Base-by-base conservation (phyloP, 2,113 vertebrate species). In the Fulica atra region DNA sequence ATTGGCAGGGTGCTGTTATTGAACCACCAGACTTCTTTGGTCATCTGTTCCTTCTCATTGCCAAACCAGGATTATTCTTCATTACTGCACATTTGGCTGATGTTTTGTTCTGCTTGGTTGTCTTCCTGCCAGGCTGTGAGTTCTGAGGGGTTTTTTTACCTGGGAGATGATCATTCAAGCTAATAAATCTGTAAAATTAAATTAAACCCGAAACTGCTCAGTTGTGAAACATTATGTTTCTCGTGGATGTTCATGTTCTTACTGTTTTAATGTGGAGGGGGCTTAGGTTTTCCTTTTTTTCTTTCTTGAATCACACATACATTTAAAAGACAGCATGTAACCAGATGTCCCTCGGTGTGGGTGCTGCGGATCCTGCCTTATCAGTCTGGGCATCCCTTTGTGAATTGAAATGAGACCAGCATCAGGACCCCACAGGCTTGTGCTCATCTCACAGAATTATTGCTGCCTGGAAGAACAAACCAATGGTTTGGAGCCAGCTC, bases 161-260 rank as follows among this genome's bases (percentile, higher is more conserved):
- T 83, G 54, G 56, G 51, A 86, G 20, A 51, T 63, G 60, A 70
- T 81, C 88, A 71, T 73, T 86, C 64, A 56, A 33, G 46, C 33
- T 86, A 96, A 92, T 74, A 95, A 96, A 93, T 20, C 24, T 83
- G 35, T 61, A 89, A 94, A 90, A 92, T 93, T 77, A 77, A 86
- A 88, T 94, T 93, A 71, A 88, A 96, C 48, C 13, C 31, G 51
- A 92, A 85, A 19, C 19, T 71, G 13, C 56, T 90, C 25, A 31
- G 2, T 68, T 68, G 20, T 56, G 26, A 88, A 88, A 71, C 16
- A 21, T 51, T 53, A 16, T 21, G 36, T 70, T 91, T 89, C 84
- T 73, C 31, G 36, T 4, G 7, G 63, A 91, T 70, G 23, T 59
- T 88, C 57, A 46, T 33, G 31, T 60, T 35, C 13, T 7, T 76